Conservation (phyloP, 1,140 invertebrate genomes). For the Chelonus insularis region DNA sequence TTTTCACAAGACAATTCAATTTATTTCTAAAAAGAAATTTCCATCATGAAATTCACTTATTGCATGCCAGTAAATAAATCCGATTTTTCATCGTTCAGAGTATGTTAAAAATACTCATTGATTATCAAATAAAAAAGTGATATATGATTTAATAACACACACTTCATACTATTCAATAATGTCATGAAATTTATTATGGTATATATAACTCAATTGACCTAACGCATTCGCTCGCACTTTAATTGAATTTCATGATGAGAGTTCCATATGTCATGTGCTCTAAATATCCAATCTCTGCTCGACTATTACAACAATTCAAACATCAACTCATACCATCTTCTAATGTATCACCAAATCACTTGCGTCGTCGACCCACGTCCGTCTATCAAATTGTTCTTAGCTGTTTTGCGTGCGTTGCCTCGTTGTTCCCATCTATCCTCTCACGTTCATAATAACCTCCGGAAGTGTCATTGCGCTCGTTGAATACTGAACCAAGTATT, state of each 20-base stretch:
- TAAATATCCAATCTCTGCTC: slow-evolving; percentile 5
- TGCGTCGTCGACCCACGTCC: slow-evolving; percentile 20
- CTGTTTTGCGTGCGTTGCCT: slow-evolving; percentile 19
- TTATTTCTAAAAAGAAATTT: too few relatives aligned
- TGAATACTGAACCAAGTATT: not conserved
- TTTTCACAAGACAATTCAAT: too few relatives aligned
- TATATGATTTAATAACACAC: not conserved
- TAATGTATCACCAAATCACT: not conserved
- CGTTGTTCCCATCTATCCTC: slow-evolving; percentile 8
- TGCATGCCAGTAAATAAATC: not conserved
- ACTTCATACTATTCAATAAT: not conserved
- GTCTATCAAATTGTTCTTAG: slow-evolving; percentile 13
- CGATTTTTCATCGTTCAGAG: not conserved
- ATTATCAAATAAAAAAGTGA: not conserved
- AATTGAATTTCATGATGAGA: slow-evolving; percentile 1
- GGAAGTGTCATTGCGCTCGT: slow-evolving; percentile 14
- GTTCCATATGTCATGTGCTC: not conserved
- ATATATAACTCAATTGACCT: not conserved
- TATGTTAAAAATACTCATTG: not conserved
- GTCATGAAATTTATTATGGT: not conserved
- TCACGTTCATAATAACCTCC: not conserved
- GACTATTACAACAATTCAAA: not conserved
- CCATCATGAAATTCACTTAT: too few relatives aligned
- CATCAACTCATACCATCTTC: not conserved
- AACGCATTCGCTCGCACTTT: not conserved